phyloP scores from a whole-genome alignment of 2,888 invertebrate species.

The Orchesella flavescens region DNA sequence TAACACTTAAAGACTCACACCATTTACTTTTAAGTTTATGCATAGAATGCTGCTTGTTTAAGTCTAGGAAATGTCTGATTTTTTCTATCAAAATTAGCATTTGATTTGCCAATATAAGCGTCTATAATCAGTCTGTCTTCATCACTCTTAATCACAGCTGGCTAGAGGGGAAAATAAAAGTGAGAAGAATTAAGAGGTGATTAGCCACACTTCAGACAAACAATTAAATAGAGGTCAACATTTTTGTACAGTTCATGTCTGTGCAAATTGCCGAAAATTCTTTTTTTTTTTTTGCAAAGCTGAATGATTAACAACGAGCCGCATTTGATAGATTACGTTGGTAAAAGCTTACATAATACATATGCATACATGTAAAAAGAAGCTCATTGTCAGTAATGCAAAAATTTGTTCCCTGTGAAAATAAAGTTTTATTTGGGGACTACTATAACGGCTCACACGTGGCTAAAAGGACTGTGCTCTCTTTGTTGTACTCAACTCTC shows the following conservation, averaged over 20 bases:
- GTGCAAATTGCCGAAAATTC: slow-evolving; percentile 62
- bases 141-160: slow-evolving; percentile 28
- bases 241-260: slow-evolving; percentile 60
- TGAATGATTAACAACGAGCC: not conserved
- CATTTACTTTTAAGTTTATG: too few relatives aligned
- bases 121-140: slow-evolving; percentile 22
- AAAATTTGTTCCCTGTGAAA: too few relatives aligned
- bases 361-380: slow-evolving; percentile 6
- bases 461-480: slow-evolving; percentile 24
- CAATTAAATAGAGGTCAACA: slow-evolving; percentile 62
- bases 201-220: slow-evolving; percentile 59
- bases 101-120: slow-evolving; percentile 24
- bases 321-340: not conserved
- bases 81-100: slow-evolving; percentile 31
- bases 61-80: not conserved
- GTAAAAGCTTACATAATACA: not conserved
- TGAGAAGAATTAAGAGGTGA: slow-evolving; percentile 59
- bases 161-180: slow-evolving; percentile 15
- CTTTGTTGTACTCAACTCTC: slow-evolving; percentile 7
- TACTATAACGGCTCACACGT: slow-evolving; percentile 36
- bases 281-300: not conserved
- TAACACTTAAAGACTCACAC: too few relatives aligned
- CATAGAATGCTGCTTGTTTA: slow-evolving; percentile 7
- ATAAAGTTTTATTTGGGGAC: slow-evolving; percentile 19
- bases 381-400: slow-evolving; percentile 6